Percentiles rank a stretch among this genome's conserved stretches.
Evolutionary conservation across 2,113 vertebrate genomes (phyloP).

Genomic region (Scolopax mira): DNA sequence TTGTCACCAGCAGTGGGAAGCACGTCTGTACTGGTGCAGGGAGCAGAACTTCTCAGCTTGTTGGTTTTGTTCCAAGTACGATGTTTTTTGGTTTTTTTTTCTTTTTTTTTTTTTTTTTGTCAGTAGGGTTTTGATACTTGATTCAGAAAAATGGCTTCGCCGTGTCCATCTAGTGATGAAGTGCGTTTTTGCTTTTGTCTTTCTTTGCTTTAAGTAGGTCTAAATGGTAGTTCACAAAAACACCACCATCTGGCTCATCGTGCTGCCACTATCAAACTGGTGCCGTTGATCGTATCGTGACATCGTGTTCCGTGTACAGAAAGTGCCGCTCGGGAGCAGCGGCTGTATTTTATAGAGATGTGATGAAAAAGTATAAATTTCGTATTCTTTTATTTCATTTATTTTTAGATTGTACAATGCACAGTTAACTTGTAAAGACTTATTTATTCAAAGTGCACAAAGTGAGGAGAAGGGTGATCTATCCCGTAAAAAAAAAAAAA

Average conservation of each 20-base stretch:
- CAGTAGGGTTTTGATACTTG: conserved; percentile 48
- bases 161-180: neutral
- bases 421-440: conserved; percentile 55
- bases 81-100: too few species aligned
- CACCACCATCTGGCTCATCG: neutral
- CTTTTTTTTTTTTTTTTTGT: too few species aligned
- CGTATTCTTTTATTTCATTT: conserved; percentile 61
- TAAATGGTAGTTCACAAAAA: conserved; percentile 28
- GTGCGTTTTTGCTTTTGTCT: conserved; percentile 33
- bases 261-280: neutral
- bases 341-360: conserved; percentile 63
- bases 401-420: conserved; percentile 67
- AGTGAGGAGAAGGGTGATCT: neutral
- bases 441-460: conserved; percentile 69
- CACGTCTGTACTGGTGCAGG: neutral
- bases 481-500: neutral
- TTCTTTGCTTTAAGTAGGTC: neutral
- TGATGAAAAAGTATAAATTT: conserved; percentile 48
- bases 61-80: neutral
- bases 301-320: conserved; percentile 55
- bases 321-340: conserved; percentile 6
- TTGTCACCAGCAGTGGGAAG: neutral
- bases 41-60: neutral
- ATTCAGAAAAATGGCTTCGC: conserved; percentile 30
- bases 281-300: neutral